Conservation (phyloP, 2,888 invertebrate genomes). For the Dexiosoma caninum region DNA sequence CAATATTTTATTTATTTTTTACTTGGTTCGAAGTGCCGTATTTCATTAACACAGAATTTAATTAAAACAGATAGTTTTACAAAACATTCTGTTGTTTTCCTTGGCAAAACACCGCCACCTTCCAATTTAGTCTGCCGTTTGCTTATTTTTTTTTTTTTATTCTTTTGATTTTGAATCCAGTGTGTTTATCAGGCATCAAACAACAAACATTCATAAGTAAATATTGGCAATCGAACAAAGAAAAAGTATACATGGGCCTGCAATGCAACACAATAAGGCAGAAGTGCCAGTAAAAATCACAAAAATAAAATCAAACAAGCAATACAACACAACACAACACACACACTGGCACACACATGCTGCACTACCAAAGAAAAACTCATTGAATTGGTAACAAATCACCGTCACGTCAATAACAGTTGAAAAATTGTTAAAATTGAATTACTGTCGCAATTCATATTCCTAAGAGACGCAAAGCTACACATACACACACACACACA, state of each 20-base stretch:
- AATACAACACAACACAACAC: no score
- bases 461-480: slow-evolving; percentile 57
- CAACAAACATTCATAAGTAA: slow-evolving; percentile 51
- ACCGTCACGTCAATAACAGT: slow-evolving; percentile 76
- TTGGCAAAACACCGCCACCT: neutral
- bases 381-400: slow-evolving; percentile 72
- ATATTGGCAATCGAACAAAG: slow-evolving; percentile 45
- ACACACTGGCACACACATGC: neutral
- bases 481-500: slow-evolving; percentile 27
- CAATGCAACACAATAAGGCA: slow-evolving; percentile 14
- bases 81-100: neutral
- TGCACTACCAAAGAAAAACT: slow-evolving; percentile 36
- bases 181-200: slow-evolving; percentile 61
- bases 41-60: slow-evolving; percentile 49
- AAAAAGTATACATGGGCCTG: slow-evolving; percentile 3
- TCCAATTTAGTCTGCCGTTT: neutral
- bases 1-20: neutral
- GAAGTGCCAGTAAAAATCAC: slow-evolving; percentile 27
- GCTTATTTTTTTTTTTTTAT: neutral
- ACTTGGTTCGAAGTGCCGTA: neutral
- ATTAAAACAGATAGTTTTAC: slow-evolving; percentile 46
- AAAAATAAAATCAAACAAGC: slow-evolving; percentile 11
- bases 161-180: neutral
- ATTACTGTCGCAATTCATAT: slow-evolving; percentile 70
- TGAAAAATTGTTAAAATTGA: slow-evolving; percentile 76